These are phyloP conservation scores for Drosophila insularis DNA, from an alignment of 1,140 invertebrate genomes.

Conservation along the genomic window DNA sequence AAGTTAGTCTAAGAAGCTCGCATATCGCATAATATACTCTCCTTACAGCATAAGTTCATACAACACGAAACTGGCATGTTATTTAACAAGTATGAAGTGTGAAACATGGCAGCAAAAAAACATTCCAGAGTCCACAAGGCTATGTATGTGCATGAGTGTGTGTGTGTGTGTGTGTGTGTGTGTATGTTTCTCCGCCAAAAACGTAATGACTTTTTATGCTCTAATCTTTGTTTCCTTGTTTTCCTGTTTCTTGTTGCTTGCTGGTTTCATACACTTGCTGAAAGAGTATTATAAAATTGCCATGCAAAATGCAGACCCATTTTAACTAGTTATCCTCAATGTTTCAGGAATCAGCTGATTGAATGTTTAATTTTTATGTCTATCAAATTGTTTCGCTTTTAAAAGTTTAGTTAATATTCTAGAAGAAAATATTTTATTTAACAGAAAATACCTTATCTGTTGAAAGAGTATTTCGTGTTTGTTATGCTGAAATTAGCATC, in stretches of 20 bases:
- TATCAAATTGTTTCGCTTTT: no score
- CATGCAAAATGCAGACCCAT: not conserved
- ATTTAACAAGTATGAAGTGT: slow-evolving; percentile 4
- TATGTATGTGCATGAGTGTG: not conserved
- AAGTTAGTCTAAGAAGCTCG: not conserved
- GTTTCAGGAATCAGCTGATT: no score
- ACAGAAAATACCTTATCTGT: no score
- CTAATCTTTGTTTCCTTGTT: slow-evolving; percentile 30
- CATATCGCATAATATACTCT: not conserved
- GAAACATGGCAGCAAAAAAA: slow-evolving; percentile 6
- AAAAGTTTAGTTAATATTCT: no score
- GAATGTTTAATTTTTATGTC: no score
- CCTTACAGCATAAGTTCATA: not conserved
- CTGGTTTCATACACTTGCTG: slow-evolving; percentile 11
- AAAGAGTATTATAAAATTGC: not conserved
- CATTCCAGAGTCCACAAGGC: not conserved
- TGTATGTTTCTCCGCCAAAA: slow-evolving; percentile 16
- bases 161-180: not conserved
- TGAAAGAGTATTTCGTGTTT: not conserved
- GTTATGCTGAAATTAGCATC: not conserved
- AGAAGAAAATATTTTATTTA: no score
- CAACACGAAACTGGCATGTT: not conserved
- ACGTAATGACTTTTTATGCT: slow-evolving; percentile 53
- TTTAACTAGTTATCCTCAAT: no score
- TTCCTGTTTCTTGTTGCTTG: slow-evolving; percentile 14